Evolutionary conservation across 2,888 invertebrate genomes (phyloP).

Genomic region (Myathropa florea): DNA sequence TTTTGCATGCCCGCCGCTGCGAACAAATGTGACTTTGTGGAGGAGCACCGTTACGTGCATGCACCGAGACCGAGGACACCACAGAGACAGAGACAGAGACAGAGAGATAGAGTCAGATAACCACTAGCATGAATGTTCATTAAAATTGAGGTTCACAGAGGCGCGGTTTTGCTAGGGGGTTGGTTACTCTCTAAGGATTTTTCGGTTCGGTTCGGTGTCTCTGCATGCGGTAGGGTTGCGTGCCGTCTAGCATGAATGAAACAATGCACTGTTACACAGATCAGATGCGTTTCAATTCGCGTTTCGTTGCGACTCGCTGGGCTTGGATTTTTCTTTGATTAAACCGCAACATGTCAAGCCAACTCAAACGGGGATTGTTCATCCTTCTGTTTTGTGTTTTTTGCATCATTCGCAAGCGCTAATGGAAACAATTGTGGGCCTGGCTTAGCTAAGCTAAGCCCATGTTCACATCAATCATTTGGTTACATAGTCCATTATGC

Average conservation of each 20-base stretch:
- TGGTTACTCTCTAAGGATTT: slow-evolving; percentile 25
- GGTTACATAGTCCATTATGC: background rate
- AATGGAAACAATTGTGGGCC: slow-evolving; percentile 13
- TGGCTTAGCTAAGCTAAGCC: background rate
- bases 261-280: slow-evolving; percentile 65
- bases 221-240: slow-evolving; percentile 15
- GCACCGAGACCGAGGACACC: background rate
- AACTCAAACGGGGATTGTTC: background rate
- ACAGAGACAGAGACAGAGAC: background rate
- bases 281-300: slow-evolving; percentile 65
- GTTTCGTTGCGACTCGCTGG: slow-evolving; percentile 32
- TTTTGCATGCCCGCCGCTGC: slow-evolving; percentile 48
- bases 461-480: background rate
- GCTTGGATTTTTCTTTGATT: slow-evolving; percentile 59
- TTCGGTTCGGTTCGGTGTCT: slow-evolving; percentile 33
- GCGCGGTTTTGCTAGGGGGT: slow-evolving; percentile 19
- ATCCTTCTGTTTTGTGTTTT: slow-evolving; percentile 24
- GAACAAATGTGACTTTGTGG: slow-evolving; percentile 63
- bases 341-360: slow-evolving; percentile 46
- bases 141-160: slow-evolving; percentile 60
- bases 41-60: slow-evolving; percentile 40
- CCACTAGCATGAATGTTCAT: slow-evolving; percentile 60
- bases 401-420: slow-evolving; percentile 17
- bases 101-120: background rate
- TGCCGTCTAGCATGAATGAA: slow-evolving; percentile 46